Percentiles rank a stretch among this genome's conserved stretches.
These are phyloP conservation scores for Agriopis leucophaearia DNA, from an alignment of 2,888 invertebrate genomes.

Conservation along the genomic window DNA sequence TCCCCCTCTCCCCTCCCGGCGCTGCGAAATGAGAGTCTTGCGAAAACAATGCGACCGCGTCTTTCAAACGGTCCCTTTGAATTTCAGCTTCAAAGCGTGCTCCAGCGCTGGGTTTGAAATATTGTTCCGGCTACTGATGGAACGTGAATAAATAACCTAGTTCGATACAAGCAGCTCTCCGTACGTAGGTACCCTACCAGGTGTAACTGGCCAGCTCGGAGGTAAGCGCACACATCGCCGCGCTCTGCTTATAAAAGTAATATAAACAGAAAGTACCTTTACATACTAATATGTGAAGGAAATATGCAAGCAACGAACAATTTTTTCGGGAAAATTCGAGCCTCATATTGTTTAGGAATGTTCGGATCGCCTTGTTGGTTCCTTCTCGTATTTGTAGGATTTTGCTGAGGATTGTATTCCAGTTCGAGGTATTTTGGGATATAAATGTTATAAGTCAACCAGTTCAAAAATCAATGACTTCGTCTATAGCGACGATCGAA, in stretches of 20 bases:
- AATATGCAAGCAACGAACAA: constrained; percentile 10
- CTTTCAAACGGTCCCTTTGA: constrained; percentile 65
- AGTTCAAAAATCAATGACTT: background rate
- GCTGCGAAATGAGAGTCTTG: constrained; percentile 62
- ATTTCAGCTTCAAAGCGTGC: constrained; percentile 61
- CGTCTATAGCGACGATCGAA: background rate
- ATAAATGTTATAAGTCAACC: background rate
- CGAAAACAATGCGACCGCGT: constrained; percentile 61
- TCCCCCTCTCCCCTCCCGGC: constrained; percentile 52
- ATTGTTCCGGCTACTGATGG: constrained; percentile 61
- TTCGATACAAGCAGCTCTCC: constrained; percentile 48
- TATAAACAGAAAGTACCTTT: constrained; percentile 11
- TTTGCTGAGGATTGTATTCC: background rate
- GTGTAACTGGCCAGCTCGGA: constrained; percentile 37
- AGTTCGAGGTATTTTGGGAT: background rate
- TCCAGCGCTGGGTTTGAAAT: constrained; percentile 61
- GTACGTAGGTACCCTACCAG: constrained; percentile 28
- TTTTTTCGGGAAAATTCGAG: constrained; percentile 14
- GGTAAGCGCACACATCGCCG: constrained; percentile 39
- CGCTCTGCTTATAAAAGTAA: constrained; percentile 10
- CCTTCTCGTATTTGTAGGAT: constrained; percentile 1
- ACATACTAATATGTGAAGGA: constrained; percentile 19
- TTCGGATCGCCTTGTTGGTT: constrained; percentile 10
- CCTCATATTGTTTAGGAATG: constrained; percentile 9
- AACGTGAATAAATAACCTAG: constrained; percentile 61